Evolutionary conservation across 2,888 invertebrate genomes (phyloP), one percentile per base, ranked within the genome.

Genomic region (Tortrix viridana): DNA sequence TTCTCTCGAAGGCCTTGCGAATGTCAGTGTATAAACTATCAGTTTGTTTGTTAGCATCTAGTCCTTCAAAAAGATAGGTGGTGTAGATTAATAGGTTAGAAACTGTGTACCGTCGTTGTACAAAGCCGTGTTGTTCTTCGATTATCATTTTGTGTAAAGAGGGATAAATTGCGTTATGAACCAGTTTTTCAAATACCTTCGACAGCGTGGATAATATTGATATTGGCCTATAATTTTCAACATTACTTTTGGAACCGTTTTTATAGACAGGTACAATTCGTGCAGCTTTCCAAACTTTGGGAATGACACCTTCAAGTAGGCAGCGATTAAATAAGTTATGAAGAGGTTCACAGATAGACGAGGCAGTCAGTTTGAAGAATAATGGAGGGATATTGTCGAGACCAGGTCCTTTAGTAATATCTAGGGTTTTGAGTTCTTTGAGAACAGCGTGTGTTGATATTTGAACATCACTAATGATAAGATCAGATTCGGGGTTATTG

Each of bases 301-400:
- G 43, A 16, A 43, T 3, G 3, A 43, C 43, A 2, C 43, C 43
- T 18, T 43, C 43, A 43, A 3, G n/a, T n/a, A 43, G 7, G 16
- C 43, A 43, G n/a, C 16, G n/a, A 18, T 43, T 38, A 12, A 38
- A 14, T 44, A 18, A 69, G n/a, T 16, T 43, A 16, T 3, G 16
- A 1, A 18, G 16, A 3, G 43, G 43, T 3, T 5, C n/a, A 16
- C 43, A 9, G 16, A 43, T 43, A 16, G 43, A 16, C 16, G 3
- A 4, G 16, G 43, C 43, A 4, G 43, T 43, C 3, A 4, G n/a
- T 18, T 43, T n/a, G 3, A 43, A 43, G 7, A 43, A 43, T n/a
- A 16, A 9, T 38, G 38, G 38, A 1, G 47, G 38, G 3, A 47
- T 46, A 19, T 19, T 49, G 20, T 38, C 48, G 9, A 38, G 38